phyloP scores from a whole-genome alignment of 2,113 vertebrate genomes.

The Ahaetulla prasina region DNA sequence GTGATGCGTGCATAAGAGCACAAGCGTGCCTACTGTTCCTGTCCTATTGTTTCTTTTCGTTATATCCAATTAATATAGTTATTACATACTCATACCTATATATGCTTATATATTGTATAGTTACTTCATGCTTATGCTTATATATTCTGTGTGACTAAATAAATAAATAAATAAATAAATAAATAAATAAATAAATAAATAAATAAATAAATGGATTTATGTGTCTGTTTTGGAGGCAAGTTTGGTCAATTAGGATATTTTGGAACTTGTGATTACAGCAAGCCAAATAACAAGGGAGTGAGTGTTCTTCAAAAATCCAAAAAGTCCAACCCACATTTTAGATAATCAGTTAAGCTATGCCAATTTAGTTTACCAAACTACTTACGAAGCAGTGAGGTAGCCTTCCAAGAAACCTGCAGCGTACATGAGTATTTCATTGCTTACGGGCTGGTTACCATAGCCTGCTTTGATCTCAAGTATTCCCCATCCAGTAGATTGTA shows the following conservation, averaged over 20 bases:
- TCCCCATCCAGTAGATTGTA: conserved; percentile 81
- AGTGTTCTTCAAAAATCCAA: neutral
- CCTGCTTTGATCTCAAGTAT: conserved; percentile 84
- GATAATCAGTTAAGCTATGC: neutral
- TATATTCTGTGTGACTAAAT: too few relatives aligned
- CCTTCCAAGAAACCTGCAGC: conserved; percentile 87
- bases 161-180: too few relatives aligned
- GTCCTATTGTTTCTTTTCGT: too few relatives aligned
- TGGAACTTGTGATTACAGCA: neutral
- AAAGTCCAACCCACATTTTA: neutral
- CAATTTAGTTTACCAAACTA: conserved; percentile 36
- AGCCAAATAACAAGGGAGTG: neutral
- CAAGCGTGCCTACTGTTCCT: too few relatives aligned
- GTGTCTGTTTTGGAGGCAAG: neutral
- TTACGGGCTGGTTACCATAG: conserved; percentile 71
- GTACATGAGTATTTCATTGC: conserved; percentile 80
- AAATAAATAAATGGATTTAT: neutral
- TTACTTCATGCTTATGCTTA: too few relatives aligned
- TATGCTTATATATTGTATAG: too few relatives aligned
- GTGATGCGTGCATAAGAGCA: too few relatives aligned
- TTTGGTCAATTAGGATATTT: neutral
- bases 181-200: too few relatives aligned
- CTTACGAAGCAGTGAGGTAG: conserved; percentile 86
- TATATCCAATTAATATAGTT: too few relatives aligned
- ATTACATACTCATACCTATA: too few relatives aligned